These are phyloP conservation scores for Cacoxenus indagator DNA, from an alignment of 2,888 invertebrate genomes.

Conservation along the genomic window DNA sequence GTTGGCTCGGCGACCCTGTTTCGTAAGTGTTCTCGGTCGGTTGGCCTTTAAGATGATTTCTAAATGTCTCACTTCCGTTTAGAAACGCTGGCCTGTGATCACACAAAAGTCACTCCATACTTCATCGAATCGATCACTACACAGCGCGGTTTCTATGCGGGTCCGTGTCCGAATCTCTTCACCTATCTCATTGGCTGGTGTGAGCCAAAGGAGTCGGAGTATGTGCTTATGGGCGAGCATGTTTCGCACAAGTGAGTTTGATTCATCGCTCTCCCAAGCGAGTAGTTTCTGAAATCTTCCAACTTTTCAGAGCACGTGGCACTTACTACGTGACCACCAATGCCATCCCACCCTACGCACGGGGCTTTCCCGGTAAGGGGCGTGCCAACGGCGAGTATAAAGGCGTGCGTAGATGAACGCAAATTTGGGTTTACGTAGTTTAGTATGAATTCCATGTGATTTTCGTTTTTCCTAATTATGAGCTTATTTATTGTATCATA, in stretches of 20 bases:
- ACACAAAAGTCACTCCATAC: conserved; percentile 91
- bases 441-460: conserved; percentile 31
- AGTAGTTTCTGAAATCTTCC: no score
- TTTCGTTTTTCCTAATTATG: conserved; percentile 24
- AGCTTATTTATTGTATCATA: background rate
- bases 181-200: conserved; percentile 90
- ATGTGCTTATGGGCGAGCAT: conserved; percentile 90
- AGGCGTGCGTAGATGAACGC: conserved; percentile 59
- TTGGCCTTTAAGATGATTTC: background rate
- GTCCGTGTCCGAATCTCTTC: conserved; percentile 85
- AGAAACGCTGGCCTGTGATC: conserved; percentile 91
- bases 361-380: conserved; percentile 81
- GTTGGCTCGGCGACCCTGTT: conserved; percentile 85
- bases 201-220: conserved; percentile 82
- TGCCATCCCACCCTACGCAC: conserved; percentile 86
- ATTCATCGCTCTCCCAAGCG: no score
- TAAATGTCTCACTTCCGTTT: conserved; percentile 46
- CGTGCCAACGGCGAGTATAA: conserved; percentile 66
- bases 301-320: conserved; percentile 80
- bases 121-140: conserved; percentile 90
- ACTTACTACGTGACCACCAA: conserved; percentile 90
- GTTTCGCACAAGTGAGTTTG: conserved; percentile 79
- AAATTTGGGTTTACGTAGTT: background rate
- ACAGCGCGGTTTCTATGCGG: conserved; percentile 85
- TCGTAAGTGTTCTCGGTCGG: conserved; percentile 74